Evolutionary conservation across 2,113 vertebrate species (phyloP), one percentile per base, ranked within the genome.

Genomic region (Nothobranchius furzeri): DNA sequence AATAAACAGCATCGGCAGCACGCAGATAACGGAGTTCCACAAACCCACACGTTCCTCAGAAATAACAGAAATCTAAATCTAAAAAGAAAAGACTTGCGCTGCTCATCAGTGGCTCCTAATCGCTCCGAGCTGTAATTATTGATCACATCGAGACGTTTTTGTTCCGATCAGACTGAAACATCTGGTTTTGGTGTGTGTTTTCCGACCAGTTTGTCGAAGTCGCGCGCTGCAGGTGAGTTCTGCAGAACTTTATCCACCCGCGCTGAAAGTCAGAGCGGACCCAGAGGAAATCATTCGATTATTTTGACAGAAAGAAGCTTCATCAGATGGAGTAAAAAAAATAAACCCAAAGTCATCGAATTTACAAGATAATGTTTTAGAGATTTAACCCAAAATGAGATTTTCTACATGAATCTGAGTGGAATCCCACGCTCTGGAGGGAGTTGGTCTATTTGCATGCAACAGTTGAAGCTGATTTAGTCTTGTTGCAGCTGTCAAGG

Each of bases 401-500:
- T 30, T 30, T 30, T 30, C 30, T 30, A 30, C 30, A 30, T 30
- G 25, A 30, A 2, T 3, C 30, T 30, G 20, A 20, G 2, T 30
- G 30, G 30, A 30, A 30, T 42, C 40, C 40, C 40, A 42, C 7
- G 10, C 40, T 40, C 10, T n/a, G 10, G 53, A 64, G 53, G 20
- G 12, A 30, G 2, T 15, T n/a, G 51, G 12, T 43, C 60, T 25
- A 53, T 78, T 68, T 66, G 53, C 49, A 45, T 45, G 53, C 35
- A 71, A 82, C 66, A 36, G 36, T 35, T 43, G 17, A 24, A 37
- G 45, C 71, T 76, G 82, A 80, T 85, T 82, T 76, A 70, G 85
- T 75, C 78, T 86, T 82, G 56, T 78, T 60, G 56, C 47, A 10
- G 45, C 72, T 3, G 20, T 76, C 88, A 85, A 88, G 88, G 88